These are phyloP conservation scores for Ennomos fuscantarius DNA, from an alignment of 2,888 invertebrate genomes.

Conservation along the genomic window DNA sequence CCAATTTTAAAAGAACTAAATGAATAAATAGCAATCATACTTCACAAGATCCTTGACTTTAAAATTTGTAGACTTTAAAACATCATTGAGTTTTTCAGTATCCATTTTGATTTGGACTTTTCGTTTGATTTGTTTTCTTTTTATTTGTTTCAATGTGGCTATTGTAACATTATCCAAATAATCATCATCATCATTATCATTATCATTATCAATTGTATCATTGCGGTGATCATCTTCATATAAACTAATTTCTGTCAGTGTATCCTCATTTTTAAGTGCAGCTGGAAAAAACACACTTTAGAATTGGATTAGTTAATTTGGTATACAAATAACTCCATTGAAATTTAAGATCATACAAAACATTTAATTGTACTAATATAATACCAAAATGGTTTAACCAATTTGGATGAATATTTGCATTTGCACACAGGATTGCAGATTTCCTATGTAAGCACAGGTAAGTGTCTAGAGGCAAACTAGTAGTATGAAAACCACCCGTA, in stretches of 20 bases:
- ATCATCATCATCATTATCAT: conserved; percentile 55
- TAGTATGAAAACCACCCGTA: too few species aligned
- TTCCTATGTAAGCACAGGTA: too few species aligned
- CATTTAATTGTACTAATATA: too few species aligned
- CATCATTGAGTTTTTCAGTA: conserved; percentile 57
- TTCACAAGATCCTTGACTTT: conserved; percentile 72
- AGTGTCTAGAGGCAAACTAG: too few species aligned
- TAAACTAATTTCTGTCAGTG: conserved; percentile 53
- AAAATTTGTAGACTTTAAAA: conserved; percentile 62
- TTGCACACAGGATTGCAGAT: conserved; percentile 3
- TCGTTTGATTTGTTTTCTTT: conserved; percentile 57
- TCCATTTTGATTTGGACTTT: conserved; percentile 56
- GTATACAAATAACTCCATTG: too few species aligned
- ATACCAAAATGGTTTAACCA: too few species aligned
- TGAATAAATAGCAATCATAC: conserved; percentile 37
- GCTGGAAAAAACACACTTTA: conserved; percentile 43
- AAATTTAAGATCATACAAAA: too few species aligned
- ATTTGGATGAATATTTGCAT: not conserved
- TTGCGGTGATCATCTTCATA: conserved; percentile 43
- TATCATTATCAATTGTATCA: conserved; percentile 25
- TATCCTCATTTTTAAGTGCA: conserved; percentile 57
- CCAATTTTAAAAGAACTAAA: too few species aligned
- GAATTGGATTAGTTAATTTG: not conserved
- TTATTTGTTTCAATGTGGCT: conserved; percentile 64
- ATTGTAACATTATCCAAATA: conserved; percentile 65